Conservation (phyloP, 2,113 vertebrate species). For the Brachyhypopomus gauderio region DNA sequence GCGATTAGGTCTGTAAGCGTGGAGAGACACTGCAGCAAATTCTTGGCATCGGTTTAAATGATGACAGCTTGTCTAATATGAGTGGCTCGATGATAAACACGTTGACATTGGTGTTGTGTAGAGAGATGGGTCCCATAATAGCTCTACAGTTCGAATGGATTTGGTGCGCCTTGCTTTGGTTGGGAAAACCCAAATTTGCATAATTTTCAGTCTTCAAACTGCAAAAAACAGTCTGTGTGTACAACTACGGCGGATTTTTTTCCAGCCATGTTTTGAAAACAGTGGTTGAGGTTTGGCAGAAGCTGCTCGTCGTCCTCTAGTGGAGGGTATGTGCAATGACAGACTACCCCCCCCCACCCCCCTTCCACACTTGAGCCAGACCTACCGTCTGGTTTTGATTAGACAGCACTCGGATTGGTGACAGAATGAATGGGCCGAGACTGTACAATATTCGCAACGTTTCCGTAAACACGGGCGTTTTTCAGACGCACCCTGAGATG, state of each 20-base stretch:
- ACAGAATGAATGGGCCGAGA: conserved; percentile 66
- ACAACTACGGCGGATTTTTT: conserved; percentile 37
- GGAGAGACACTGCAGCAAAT: background rate
- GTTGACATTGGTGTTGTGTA: background rate
- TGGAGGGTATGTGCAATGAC: conserved; percentile 72
- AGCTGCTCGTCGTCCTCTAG: conserved; percentile 67
- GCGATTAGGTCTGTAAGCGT: background rate
- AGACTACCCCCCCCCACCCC: conserved; percentile 64
- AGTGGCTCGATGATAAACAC: background rate
- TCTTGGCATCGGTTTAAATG: background rate
- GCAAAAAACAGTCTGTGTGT: conserved; percentile 37
- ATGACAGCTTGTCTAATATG: background rate
- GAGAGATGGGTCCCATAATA: background rate
- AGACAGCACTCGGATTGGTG: conserved; percentile 66
- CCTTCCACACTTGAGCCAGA: conserved; percentile 22
- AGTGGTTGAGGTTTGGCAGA: conserved; percentile 51
- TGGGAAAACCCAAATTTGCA: conserved; percentile 20
- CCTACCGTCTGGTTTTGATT: conserved; percentile 78
- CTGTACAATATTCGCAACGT: conserved; percentile 66
- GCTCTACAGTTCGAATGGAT: background rate
- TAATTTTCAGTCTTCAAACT: conserved; percentile 26
- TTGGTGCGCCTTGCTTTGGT: background rate
- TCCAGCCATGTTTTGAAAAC: conserved; percentile 41
- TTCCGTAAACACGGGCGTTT: conserved; percentile 61
- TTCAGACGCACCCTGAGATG: conserved; percentile 35